Percentiles rank a stretch among this genome's conserved stretches.
These are phyloP conservation scores for Chrysolina haemoptera DNA, from an alignment of 2,888 invertebrate genomes.

Conservation along the genomic window DNA sequence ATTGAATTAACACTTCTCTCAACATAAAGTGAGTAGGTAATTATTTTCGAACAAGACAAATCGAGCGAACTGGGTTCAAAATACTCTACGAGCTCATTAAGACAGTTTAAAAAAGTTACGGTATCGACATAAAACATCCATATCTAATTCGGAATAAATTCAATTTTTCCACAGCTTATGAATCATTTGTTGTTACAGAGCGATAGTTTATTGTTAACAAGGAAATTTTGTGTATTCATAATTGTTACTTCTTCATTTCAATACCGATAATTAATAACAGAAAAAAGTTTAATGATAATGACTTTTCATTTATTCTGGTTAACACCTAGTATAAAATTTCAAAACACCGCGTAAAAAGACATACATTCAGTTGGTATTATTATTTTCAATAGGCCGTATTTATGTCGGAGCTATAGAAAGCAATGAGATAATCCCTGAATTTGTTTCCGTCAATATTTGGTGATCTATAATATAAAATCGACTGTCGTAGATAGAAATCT, in stretches of 20 bases:
- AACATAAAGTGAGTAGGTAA: background rate
- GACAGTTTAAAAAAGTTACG: conserved; percentile 1
- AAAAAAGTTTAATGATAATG: no score
- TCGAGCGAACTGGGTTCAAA: background rate
- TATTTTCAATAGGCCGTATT: no score
- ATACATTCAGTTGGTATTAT: no score
- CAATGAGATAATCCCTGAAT: no score
- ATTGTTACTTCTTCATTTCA: background rate
- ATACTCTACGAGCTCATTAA: conserved; percentile 7
- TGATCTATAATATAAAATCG: no score
- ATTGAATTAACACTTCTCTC: background rate
- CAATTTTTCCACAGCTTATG: background rate
- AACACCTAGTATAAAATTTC: no score
- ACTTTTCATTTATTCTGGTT: no score
- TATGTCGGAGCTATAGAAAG: no score
- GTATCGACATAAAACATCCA: no score
- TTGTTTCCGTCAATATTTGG: no score
- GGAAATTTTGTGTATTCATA: background rate
- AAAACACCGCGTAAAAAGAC: no score
- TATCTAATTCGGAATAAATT: conserved; percentile 8
- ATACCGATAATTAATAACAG: background rate
- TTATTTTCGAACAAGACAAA: conserved; percentile 5
- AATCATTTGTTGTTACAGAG: background rate
- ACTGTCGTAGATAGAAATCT: no score
- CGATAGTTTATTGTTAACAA: background rate